Evolutionary conservation across 2,113 vertebrate species (phyloP).

Genomic region (Cyphomyrus discorhynchus): DNA sequence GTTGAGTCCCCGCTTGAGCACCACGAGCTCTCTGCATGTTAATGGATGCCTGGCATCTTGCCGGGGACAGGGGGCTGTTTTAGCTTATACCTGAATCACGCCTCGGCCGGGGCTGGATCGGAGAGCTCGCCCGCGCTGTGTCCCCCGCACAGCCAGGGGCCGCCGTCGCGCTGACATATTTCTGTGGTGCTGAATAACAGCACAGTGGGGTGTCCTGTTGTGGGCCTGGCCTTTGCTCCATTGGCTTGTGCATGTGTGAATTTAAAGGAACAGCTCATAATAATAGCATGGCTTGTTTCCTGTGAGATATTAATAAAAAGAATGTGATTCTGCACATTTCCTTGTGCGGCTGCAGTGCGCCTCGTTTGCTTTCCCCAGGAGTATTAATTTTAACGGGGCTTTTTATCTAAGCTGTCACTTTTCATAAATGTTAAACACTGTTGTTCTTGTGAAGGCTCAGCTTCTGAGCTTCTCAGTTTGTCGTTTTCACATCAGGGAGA

Average conservation of each 20-base stretch:
- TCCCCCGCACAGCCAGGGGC: not conserved
- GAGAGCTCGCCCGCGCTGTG: not conserved
- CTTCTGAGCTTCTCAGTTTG: not conserved
- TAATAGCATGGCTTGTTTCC: not conserved
- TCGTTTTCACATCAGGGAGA: not conserved
- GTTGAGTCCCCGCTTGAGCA: not conserved
- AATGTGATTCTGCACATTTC: not conserved
- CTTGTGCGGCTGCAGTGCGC: not conserved
- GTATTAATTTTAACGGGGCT: not conserved
- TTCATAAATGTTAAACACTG: not conserved
- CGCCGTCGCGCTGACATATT: not conserved
- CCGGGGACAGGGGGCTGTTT: not conserved
- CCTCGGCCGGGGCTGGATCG: not conserved
- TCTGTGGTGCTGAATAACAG: not conserved
- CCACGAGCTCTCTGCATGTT: not conserved
- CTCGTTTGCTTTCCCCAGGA: not conserved
- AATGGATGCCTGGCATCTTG: not conserved
- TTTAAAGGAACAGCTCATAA: not conserved
- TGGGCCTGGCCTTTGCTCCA: not conserved
- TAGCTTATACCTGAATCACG: not conserved
- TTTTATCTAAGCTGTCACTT: not conserved
- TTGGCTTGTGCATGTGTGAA: not conserved
- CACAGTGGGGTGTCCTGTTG: not conserved
- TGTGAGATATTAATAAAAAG: not conserved
- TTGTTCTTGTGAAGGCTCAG: not conserved